A percentile compares a stretch with the other conserved stretches of the same genome.
Evolutionary conservation across 1,140 invertebrate genomes (phyloP).

Genomic region (Drosophila pseudoananassae): DNA sequence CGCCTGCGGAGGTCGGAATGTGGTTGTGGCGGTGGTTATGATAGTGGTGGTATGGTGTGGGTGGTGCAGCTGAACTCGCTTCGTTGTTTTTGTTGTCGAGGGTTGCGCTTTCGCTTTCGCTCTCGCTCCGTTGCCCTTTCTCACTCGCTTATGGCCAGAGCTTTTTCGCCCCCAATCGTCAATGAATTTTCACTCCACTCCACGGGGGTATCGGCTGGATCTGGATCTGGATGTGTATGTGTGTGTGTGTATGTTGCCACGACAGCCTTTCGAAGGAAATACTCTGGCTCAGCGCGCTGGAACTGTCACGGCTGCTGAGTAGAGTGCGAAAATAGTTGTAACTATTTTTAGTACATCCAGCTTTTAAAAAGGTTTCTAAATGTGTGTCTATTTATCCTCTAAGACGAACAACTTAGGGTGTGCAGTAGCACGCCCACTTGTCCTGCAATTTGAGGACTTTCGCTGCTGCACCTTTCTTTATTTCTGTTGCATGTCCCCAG

Average conservation of each 20-base stretch:
- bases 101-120: constrained; percentile 31
- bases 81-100: constrained; percentile 78
- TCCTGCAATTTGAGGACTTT: neutral
- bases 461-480: neutral
- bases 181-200: constrained; percentile 69
- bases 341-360: constrained; percentile 64
- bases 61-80: constrained; percentile 70
- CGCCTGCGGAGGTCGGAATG: constrained; percentile 22
- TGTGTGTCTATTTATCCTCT: constrained; percentile 2
- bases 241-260: constrained; percentile 73
- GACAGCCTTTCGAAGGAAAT: constrained; percentile 73
- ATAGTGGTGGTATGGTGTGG: constrained; percentile 12
- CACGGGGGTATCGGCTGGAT: constrained; percentile 51
- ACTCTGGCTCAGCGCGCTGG: constrained; percentile 57
- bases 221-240: constrained; percentile 41
- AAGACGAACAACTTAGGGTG: neutral
- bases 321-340: constrained; percentile 69
- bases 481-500: constrained; percentile 21
- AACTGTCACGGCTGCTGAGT: constrained; percentile 44
- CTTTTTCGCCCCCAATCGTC: constrained; percentile 68
- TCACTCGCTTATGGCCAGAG: constrained; percentile 37
- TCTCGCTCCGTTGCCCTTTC: constrained; percentile 14
- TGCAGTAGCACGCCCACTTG: neutral
- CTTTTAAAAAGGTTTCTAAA: neutral
- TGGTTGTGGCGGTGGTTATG: constrained; percentile 20